A percentile compares a stretch with the other conserved stretches of the same genome.
Conservation (phyloP, 2,888 invertebrate genomes). For the Dicycla oo region DNA sequence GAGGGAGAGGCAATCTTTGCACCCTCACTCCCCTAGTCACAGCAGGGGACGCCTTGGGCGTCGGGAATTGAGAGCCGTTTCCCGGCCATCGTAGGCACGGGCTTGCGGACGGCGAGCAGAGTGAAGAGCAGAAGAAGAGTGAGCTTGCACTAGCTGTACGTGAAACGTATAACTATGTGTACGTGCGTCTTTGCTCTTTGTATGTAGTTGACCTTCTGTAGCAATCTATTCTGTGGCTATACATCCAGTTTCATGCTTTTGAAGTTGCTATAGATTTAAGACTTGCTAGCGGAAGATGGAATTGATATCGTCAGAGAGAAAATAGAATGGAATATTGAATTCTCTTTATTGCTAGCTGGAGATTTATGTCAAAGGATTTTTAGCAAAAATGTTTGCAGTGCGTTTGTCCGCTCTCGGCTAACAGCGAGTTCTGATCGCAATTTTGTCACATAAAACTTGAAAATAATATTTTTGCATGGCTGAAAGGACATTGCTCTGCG, state of each 20-base stretch:
- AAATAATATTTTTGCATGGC: too few relatives aligned
- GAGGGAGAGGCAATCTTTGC: too few relatives aligned
- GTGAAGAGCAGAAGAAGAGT: too few relatives aligned
- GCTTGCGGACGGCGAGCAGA: too few relatives aligned
- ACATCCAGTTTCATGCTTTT: conserved; percentile 32
- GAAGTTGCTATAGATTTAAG: conserved; percentile 36
- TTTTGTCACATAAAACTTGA: too few relatives aligned
- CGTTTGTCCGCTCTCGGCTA: neutral
- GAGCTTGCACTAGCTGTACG: neutral
- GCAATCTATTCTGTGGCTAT: neutral
- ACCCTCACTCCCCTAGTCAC: too few relatives aligned
- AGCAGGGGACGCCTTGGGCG: too few relatives aligned
- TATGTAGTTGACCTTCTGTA: neutral
- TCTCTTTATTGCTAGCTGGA: conserved; percentile 30
- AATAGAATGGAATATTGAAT: conserved; percentile 50
- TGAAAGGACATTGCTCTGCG: too few relatives aligned
- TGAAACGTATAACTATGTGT: neutral
- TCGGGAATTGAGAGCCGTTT: too few relatives aligned
- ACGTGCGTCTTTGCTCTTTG: too few relatives aligned
- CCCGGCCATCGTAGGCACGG: too few relatives aligned
- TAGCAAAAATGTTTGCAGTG: neutral
- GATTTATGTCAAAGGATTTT: conserved; percentile 16
- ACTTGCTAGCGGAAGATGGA: conserved; percentile 32
- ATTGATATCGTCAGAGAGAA: conserved; percentile 36
- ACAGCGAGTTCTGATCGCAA: neutral